Percentiles rank a stretch among this genome's conserved stretches.
Conservation (phyloP, 2,888 invertebrate species). For the Watsonalla binaria region DNA sequence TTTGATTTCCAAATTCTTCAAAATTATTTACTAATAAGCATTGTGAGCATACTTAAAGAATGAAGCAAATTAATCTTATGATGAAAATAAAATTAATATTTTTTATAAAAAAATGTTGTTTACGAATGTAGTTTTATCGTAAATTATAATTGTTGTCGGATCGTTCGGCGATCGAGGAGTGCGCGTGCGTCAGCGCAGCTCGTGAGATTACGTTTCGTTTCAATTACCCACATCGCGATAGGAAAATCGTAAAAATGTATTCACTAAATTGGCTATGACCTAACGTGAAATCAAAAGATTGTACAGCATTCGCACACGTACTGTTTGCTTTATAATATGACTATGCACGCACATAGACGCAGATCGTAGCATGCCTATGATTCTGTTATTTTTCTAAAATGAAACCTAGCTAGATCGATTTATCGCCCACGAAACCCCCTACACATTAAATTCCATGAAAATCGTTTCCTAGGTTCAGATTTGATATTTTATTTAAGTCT, state of each 20-base stretch:
- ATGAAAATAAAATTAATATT: neutral
- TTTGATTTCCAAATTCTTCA: too few relatives aligned
- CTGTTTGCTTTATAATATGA: constrained; percentile 3
- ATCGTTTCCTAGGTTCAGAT: too few relatives aligned
- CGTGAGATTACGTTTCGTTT: constrained; percentile 41
- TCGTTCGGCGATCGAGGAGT: constrained; percentile 31
- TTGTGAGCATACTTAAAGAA: too few relatives aligned
- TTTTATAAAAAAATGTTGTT: constrained; percentile 20
- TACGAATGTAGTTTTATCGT: constrained; percentile 34
- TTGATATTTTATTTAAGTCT: too few relatives aligned
- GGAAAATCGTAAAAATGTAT: constrained; percentile 51
- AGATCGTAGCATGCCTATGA: too few relatives aligned
- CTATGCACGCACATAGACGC: too few relatives aligned
- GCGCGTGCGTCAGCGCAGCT: constrained; percentile 48
- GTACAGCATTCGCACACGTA: constrained; percentile 11
- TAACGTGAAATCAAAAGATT: constrained; percentile 32
- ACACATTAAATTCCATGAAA: too few relatives aligned
- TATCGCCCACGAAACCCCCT: too few relatives aligned
- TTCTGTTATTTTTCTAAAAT: too few relatives aligned
- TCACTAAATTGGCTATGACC: constrained; percentile 41
- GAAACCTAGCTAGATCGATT: too few relatives aligned
- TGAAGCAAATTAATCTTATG: too few relatives aligned
- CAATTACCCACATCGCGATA: constrained; percentile 47
- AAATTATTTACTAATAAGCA: too few relatives aligned
- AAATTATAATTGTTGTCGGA: constrained; percentile 39